Conservation (phyloP, 1,140 invertebrate species). For the Luehdorfia chinensis region DNA sequence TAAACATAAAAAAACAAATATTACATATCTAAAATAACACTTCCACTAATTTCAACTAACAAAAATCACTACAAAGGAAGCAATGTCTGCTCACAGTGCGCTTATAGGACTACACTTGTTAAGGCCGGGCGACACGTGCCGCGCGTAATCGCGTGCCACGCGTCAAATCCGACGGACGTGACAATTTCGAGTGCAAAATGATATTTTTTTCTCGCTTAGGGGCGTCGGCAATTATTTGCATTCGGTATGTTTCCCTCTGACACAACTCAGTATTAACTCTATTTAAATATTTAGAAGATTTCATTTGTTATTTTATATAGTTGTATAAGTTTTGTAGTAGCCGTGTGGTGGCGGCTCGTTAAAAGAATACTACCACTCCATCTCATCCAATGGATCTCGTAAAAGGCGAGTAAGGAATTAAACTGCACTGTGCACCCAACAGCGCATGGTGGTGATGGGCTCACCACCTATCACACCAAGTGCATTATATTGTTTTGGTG, state of each 20-base stretch:
- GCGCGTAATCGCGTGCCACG: constrained; percentile 34
- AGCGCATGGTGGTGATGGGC: too few species aligned
- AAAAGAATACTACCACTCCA: too few species aligned
- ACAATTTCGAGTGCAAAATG: constrained; percentile 38
- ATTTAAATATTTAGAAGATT: constrained; percentile 6
- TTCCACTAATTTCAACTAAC: too few species aligned
- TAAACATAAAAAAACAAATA: too few species aligned
- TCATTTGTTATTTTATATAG: constrained; percentile 1
- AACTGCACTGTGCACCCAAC: too few species aligned
- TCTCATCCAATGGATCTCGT: too few species aligned
- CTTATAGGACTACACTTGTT: constrained; percentile 3
- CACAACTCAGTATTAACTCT: constrained; percentile 23
- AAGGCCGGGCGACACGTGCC: constrained; percentile 20
- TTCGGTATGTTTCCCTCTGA: constrained; percentile 37
- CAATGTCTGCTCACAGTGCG: neutral
- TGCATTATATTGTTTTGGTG: too few species aligned
- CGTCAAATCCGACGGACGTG: constrained; percentile 39
- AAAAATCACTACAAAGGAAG: constrained; percentile 2
- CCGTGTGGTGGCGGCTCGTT: too few species aligned
- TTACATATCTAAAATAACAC: too few species aligned
- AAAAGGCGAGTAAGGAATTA: too few species aligned
- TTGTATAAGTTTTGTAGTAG: too few species aligned
- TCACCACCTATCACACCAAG: too few species aligned
- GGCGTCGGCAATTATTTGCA: constrained; percentile 46
- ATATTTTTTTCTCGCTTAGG: constrained; percentile 35